Conservation (phyloP, 2,888 invertebrate species). For the Sminthurinus aureus region DNA sequence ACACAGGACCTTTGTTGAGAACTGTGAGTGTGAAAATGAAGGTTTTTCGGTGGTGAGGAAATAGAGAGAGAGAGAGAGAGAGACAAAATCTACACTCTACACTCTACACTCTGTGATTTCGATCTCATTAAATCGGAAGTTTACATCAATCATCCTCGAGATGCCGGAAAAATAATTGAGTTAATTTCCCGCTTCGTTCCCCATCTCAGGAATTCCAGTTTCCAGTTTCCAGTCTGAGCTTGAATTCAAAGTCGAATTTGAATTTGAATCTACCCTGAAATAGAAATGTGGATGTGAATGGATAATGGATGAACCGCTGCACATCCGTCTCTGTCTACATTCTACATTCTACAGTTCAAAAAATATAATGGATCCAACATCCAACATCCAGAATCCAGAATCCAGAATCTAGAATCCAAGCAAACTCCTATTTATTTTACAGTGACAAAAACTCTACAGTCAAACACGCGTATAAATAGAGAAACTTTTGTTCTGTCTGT, state of each 20-base stretch:
- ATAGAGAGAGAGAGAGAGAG: not conserved
- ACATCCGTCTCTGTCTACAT: no score
- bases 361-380: no score
- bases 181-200: slow-evolving; percentile 22
- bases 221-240: not conserved
- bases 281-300: not conserved
- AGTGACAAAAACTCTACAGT: no score
- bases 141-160: slow-evolving; percentile 20
- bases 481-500: no score
- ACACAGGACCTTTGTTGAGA: no score
- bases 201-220: not conserved
- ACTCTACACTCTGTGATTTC: slow-evolving; percentile 23
- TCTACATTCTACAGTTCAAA: not conserved
- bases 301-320: not conserved
- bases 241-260: not conserved
- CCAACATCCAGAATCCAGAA: no score
- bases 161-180: slow-evolving; percentile 23
- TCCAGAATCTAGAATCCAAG: no score
- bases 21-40: not conserved
- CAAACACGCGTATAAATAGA: no score
- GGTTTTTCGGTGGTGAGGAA: not conserved
- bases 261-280: not conserved
- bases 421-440: no score
- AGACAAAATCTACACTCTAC: slow-evolving; percentile 16
- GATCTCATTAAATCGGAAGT: slow-evolving; percentile 22